Evolutionary conservation across 2,888 invertebrate genomes (phyloP), one percentile per base, ranked within the genome.

Genomic region (Autographa gamma): DNA sequence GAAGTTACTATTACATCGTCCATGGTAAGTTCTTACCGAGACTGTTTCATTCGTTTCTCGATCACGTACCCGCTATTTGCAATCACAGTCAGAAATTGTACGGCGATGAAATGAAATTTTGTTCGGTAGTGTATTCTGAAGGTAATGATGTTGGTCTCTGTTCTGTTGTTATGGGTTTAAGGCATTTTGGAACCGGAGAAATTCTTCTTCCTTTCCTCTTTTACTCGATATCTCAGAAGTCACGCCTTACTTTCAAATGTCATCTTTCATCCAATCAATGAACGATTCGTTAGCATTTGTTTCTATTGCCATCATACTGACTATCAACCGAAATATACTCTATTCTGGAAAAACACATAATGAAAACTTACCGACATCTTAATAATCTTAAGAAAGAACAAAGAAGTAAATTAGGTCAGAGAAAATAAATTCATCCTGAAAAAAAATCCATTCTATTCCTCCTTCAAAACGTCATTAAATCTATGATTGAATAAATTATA

Each of bases 41-140:
- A 73, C 78, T 62, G 71, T 68, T 66, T 52, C 70, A 79, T 77
- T 79, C 65, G 68, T 54, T 75, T 75, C 56, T 73, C 68, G 66
- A 76, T 81, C 83, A 83, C 82, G 83, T 80, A 52, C 59, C 31
- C 59, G 69, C 76, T 70, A 77, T 83, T 83, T 76, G 78, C 76
- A 83, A 83, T 83, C 82, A 74, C 72, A 70, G 76, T 66, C 63
- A 83, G 72, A 72, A 82, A 72, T 56, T 74, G 75, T 77, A 71
- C 71, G n/a, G 66, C 61, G 52, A 77, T 69, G 59, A 60, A 75
- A 75, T 71, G 63, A 70, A 72, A 80, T 75, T 82, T 52, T 73
- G 48, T 68, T 66, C 48, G n/a, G 14, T 58, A 41, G 11, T 48
- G 14, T 38, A 18, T 64, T 58, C 38, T 41, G 14, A 11, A 18